Evolutionary conservation across 2,797 vertebrate genomes (phyloP), one percentile per base, ranked within the genome.

Genomic region (Limosa lapponica): DNA sequence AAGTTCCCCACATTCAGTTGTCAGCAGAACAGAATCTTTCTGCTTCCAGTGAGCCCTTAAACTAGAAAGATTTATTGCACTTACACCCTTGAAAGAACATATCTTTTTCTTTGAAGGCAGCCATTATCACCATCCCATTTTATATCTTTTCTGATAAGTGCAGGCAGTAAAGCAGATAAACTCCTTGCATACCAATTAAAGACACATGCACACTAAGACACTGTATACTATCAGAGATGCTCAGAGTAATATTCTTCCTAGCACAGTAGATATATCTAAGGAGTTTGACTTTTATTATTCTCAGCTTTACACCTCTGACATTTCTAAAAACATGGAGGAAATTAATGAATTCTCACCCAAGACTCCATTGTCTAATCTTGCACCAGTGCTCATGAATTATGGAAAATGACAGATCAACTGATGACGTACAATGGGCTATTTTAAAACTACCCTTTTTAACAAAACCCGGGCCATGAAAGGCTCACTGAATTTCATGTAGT

Each of bases 1-100:
- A 96, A 96, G 93, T 96, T 97, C 84, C 66, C 96, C 89, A 77
- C 82, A 92, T 94, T 97, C 84, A 78, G 92, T 96, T 95, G 90
- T 97, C 88, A 94, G 93, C 92, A 89, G 80, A 96, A 87, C 83
- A 94, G 94, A 93, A 90, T 96, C 91, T 82, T 90, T 85, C 67
- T 90, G 89, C 96, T 97, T 95, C 88, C 87, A 89, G 61, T 59
- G 79, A 95, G 91, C 80, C 89, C 84, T 97, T 97, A 97, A 96
- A 98, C 90, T 93, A 89, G 92, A 97, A 97, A 97, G 97, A 98
- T 98, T 97, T 97, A 98, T 97, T 96, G 90, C 94, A 96, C 97
- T 97, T 96, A 94, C 94, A 96, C 95, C 96, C 97, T 97, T 96
- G 93, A 97, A 97, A 97, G 95, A 97, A 95, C 95, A 93, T 95